Percentiles rank a stretch among this genome's conserved stretches.
These are phyloP conservation scores for Strigamia crassipes DNA, from an alignment of 2,888 invertebrate genomes.

Conservation along the genomic window DNA sequence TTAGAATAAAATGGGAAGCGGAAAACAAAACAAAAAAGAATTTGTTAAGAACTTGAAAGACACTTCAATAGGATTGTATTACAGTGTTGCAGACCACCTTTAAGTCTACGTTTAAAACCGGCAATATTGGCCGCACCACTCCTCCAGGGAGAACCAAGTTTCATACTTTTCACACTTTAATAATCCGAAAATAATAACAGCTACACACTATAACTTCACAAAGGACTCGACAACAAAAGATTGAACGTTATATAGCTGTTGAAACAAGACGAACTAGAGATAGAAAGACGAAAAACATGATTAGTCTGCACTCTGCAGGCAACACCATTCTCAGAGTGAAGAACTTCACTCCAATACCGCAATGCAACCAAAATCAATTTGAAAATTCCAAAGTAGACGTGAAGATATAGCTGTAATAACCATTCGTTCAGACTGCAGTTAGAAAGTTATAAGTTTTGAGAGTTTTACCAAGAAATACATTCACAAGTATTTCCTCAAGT, in stretches of 20 bases:
- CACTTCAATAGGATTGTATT: too few relatives aligned
- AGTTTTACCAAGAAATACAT: background rate
- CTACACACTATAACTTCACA: background rate
- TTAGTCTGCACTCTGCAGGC: background rate
- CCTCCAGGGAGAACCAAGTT: background rate
- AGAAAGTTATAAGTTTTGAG: background rate
- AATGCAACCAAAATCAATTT: background rate
- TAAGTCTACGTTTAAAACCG: background rate
- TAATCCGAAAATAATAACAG: constrained; percentile 24
- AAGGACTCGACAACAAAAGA: background rate
- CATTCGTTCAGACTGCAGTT: background rate
- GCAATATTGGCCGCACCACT: background rate
- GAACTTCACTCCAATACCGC: background rate
- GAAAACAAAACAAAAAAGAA: too few relatives aligned
- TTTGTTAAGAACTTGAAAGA: too few relatives aligned
- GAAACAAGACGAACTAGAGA: background rate
- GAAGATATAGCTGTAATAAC: background rate
- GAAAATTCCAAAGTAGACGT: background rate
- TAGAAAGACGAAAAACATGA: background rate
- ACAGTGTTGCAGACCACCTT: too few relatives aligned
- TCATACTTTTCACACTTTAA: constrained; percentile 14
- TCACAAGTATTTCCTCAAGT: background rate
- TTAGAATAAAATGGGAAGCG: too few relatives aligned
- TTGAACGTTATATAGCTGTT: background rate
- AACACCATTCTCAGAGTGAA: background rate